Conservation (phyloP, 1,140 invertebrate species). For the Lucilia cuprina region DNA sequence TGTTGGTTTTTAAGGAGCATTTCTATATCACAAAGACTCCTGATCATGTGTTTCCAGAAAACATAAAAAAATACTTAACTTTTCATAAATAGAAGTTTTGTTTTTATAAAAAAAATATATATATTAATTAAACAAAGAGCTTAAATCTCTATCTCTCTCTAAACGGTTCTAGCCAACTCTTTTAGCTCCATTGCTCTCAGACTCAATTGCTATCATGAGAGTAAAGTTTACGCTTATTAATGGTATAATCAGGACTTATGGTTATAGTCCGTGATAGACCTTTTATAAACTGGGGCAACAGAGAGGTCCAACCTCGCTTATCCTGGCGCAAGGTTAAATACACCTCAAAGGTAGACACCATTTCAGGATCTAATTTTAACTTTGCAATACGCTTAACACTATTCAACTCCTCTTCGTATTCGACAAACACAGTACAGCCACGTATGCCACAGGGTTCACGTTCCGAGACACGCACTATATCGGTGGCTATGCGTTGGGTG, state of each 20-base stretch:
- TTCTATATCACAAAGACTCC: not conserved
- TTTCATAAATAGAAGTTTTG: slow-evolving; percentile 1
- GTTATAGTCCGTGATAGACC: slow-evolving; percentile 15
- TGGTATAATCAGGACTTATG: slow-evolving; percentile 24
- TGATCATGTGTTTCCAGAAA: not conserved
- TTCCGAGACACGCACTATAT: slow-evolving; percentile 23
- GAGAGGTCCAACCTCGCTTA: slow-evolving; percentile 13
- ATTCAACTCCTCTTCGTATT: slow-evolving; percentile 17
- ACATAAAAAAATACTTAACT: not conserved
- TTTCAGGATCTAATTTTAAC: slow-evolving; percentile 22
- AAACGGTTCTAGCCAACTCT: not conserved
- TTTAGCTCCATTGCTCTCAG: not conserved
- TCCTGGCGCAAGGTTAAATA: slow-evolving; percentile 18
- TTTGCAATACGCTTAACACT: slow-evolving; percentile 14
- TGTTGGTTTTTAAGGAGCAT: not conserved
- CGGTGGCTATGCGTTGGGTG: slow-evolving; percentile 26
- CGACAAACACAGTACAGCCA: slow-evolving; percentile 16
- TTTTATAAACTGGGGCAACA: slow-evolving; percentile 25
- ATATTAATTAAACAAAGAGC: not conserved
- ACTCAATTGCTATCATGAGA: slow-evolving; percentile 19
- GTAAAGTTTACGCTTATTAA: slow-evolving; percentile 15
- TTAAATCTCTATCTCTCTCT: slow-evolving; percentile 11
- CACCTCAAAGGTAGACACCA: slow-evolving; percentile 17
- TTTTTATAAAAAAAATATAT: not conserved
- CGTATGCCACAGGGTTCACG: slow-evolving; percentile 24